These are phyloP conservation scores for Perca schrenkii DNA, from an alignment of 2,113 vertebrate species.

Conservation along the genomic window DNA sequence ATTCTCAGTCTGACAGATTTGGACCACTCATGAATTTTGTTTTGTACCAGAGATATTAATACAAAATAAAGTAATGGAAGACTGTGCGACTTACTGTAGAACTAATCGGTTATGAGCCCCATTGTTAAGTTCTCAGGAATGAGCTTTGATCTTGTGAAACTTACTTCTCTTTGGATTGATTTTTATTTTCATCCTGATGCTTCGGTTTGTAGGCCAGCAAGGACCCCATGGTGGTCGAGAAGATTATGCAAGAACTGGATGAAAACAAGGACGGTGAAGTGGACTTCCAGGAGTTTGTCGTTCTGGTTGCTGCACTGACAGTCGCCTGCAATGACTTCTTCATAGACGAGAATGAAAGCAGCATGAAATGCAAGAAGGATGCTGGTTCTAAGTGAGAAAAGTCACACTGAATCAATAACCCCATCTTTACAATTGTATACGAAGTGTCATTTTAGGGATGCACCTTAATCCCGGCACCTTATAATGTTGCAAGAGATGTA, in stretches of 20 bases:
- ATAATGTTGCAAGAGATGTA: not conserved
- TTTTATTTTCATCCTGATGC: not conserved
- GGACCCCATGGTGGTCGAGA: conserved; percentile 87
- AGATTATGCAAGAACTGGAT: conserved; percentile 92
- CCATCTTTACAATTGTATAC: not conserved
- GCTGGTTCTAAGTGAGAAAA: not conserved
- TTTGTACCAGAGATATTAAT: too few relatives aligned
- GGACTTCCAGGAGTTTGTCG: conserved; percentile 94
- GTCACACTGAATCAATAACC: not conserved
- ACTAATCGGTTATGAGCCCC: too few relatives aligned
- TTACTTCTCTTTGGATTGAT: too few relatives aligned
- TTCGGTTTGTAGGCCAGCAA: conserved; percentile 82
- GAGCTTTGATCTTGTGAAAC: not conserved
- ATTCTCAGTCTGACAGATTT: too few relatives aligned
- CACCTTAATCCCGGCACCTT: not conserved
- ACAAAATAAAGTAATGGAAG: too few relatives aligned
- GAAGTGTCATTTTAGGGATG: too few relatives aligned
- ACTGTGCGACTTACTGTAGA: too few relatives aligned
- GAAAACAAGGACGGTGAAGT: conserved; percentile 91
- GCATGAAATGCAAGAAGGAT: not conserved
- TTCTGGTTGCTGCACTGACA: conserved; percentile 91
- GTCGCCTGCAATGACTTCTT: conserved; percentile 95
- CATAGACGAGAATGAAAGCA: conserved; percentile 12
- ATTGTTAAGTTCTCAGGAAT: too few relatives aligned
- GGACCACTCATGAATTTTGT: too few relatives aligned